A percentile compares a stretch with the other conserved stretches of the same genome.
Evolutionary conservation across 2,113 vertebrate species (phyloP).

Genomic region (Halcyon malimbica): DNA sequence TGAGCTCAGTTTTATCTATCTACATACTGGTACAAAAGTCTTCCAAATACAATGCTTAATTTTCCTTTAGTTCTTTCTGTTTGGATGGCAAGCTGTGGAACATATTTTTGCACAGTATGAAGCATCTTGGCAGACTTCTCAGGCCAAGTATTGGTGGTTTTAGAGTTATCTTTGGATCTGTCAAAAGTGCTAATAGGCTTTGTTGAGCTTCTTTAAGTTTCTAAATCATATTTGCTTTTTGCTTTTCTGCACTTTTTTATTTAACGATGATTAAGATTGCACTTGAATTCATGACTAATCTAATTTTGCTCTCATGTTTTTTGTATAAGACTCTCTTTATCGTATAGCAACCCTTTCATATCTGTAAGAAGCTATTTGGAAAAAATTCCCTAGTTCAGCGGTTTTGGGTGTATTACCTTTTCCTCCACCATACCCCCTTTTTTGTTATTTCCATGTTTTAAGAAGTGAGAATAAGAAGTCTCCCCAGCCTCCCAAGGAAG

Average conservation of each 20-base stretch:
- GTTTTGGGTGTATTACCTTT: not conserved
- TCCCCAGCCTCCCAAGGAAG: not conserved
- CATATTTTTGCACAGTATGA: slow-evolving; percentile 85
- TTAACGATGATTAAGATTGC: slow-evolving; percentile 63
- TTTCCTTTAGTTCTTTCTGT: slow-evolving; percentile 79
- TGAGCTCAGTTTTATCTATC: slow-evolving; percentile 49
- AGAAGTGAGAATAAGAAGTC: not conserved
- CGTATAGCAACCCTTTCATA: not conserved
- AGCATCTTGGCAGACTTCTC: slow-evolving; percentile 83
- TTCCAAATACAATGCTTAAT: slow-evolving; percentile 67
- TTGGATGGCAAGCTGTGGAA: slow-evolving; percentile 84
- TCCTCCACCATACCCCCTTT: not conserved
- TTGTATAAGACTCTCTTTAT: slow-evolving; percentile 38
- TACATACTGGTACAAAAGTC: slow-evolving; percentile 58
- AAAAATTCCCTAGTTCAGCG: not conserved
- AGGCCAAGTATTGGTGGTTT: slow-evolving; percentile 82
- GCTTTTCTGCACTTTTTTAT: slow-evolving; percentile 72
- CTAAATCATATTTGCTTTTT: slow-evolving; percentile 81
- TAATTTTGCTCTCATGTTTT: slow-evolving; percentile 59
- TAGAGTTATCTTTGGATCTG: slow-evolving; percentile 84
- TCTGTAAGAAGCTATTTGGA: not conserved
- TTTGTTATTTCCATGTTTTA: not conserved
- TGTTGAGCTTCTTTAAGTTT: slow-evolving; percentile 81
- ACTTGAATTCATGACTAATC: slow-evolving; percentile 66
- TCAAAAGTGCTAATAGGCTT: slow-evolving; percentile 85